Percentiles rank a stretch among this genome's conserved stretches.
phyloP scores from a whole-genome alignment of 1,140 invertebrate genomes.

The Lanistes nyassanus region DNA sequence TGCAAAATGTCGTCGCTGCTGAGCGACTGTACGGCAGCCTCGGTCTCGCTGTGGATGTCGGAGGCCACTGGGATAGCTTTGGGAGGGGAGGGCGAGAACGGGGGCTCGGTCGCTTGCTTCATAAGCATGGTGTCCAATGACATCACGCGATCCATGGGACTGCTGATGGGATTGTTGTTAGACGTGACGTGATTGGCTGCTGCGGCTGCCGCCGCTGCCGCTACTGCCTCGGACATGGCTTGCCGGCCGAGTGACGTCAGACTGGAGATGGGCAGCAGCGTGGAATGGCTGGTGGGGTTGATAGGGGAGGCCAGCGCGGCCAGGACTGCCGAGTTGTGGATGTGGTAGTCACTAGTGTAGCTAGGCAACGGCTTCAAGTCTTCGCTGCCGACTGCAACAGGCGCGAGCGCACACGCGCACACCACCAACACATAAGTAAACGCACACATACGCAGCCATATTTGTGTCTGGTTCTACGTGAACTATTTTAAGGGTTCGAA shows the following conservation, averaged over 20 bases:
- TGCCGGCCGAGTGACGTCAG: slow-evolving; percentile 27
- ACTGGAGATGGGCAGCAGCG: slow-evolving; percentile 34
- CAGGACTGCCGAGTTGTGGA: slow-evolving; percentile 31
- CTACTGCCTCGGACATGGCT: neutral
- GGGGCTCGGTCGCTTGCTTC: slow-evolving; percentile 33
- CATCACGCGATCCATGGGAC: slow-evolving; percentile 22
- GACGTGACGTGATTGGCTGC: slow-evolving; percentile 25
- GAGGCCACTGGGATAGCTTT: slow-evolving; percentile 38
- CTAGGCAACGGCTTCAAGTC: slow-evolving; percentile 14
- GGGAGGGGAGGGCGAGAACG: slow-evolving; percentile 38
- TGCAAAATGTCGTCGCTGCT: slow-evolving; percentile 31
- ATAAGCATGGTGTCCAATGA: slow-evolving; percentile 32
- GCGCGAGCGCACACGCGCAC: no score
- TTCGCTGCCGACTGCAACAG: neutral
- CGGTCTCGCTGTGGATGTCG: slow-evolving; percentile 27
- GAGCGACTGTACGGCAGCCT: slow-evolving; percentile 26
- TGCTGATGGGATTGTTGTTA: slow-evolving; percentile 4
- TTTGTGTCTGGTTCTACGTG: no score
- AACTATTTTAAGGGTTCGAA: no score
- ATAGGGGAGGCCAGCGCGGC: slow-evolving; percentile 30
- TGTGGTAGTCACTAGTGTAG: slow-evolving; percentile 14
- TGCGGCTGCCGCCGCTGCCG: neutral
- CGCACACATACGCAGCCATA: neutral
- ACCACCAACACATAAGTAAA: no score
- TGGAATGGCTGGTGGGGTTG: slow-evolving; percentile 4